These are phyloP conservation scores for Achatina immaculata DNA, from an alignment of 1,140 invertebrate genomes.

Conservation along the genomic window DNA sequence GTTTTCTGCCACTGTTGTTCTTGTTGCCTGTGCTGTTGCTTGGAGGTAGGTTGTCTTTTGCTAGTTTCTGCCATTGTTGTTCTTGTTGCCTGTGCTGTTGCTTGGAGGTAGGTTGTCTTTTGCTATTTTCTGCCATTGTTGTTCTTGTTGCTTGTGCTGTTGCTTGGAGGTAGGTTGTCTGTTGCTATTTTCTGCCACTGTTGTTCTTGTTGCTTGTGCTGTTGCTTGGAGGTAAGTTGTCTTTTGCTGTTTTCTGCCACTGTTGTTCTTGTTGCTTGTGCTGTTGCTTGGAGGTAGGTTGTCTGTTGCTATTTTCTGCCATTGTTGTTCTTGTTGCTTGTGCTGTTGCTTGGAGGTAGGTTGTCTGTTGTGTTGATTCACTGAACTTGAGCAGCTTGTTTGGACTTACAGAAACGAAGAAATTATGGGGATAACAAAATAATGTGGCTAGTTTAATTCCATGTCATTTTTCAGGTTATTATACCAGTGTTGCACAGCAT, in stretches of 20 bases:
- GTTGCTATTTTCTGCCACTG: neutral
- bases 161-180: slow-evolving; percentile 47
- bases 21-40: slow-evolving; percentile 53
- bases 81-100: slow-evolving; percentile 3
- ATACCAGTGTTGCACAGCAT: neutral
- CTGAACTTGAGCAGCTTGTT: no score
- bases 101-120: slow-evolving; percentile 44
- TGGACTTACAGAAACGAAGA: no score
- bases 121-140: neutral
- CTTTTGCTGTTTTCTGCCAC: neutral
- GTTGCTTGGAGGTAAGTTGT: slow-evolving; percentile 47
- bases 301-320: neutral
- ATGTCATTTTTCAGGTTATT: slow-evolving; percentile 3
- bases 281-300: neutral
- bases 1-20: slow-evolving; percentile 52
- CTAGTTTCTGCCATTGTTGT: neutral
- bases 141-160: neutral
- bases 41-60: slow-evolving; percentile 42
- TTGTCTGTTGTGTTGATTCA: no score
- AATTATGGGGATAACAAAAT: no score
- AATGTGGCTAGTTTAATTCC: no score
- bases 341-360: neutral
- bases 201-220: neutral
- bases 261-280: neutral
- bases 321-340: neutral